Evolutionary conservation across 2,888 invertebrate genomes (phyloP).

Genomic region (Malacosoma neustria): DNA sequence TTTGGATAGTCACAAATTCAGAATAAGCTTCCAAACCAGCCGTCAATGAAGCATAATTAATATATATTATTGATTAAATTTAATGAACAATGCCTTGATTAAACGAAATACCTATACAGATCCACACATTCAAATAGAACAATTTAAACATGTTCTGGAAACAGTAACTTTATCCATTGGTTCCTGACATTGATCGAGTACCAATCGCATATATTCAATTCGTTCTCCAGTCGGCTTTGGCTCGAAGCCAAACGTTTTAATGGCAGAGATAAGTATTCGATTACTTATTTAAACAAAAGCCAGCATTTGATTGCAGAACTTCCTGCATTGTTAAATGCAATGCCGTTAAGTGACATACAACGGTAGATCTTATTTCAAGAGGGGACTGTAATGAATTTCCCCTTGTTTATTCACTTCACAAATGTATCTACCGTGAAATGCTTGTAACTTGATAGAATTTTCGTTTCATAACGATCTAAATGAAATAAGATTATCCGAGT

Average conservation of each 20-base stretch:
- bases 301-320: constrained; percentile 4
- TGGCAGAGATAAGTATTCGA: constrained; percentile 21
- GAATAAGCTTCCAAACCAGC: too few species aligned
- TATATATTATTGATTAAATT: too few species aligned
- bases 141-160: too few species aligned
- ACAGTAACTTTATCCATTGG: too few species aligned
- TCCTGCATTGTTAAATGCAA: constrained; percentile 8
- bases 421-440: neutral
- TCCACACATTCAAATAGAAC: too few species aligned
- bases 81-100: too few species aligned
- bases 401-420: neutral
- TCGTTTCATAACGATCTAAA: too few species aligned
- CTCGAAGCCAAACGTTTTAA: constrained; percentile 31
- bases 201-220: constrained; percentile 35
- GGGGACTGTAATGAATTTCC: neutral
- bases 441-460: too few species aligned
- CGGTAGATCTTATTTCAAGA: constrained; percentile 1
- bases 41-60: too few species aligned
- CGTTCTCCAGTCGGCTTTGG: constrained; percentile 27
- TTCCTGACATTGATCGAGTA: constrained; percentile 16
- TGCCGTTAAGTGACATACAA: constrained; percentile 4
- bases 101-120: too few species aligned
- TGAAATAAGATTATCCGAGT: too few species aligned
- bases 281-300: constrained; percentile 17
- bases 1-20: too few species aligned